Evolutionary conservation across 2,113 vertebrate genomes (phyloP).

Genomic region (Varanus komodoensis): DNA sequence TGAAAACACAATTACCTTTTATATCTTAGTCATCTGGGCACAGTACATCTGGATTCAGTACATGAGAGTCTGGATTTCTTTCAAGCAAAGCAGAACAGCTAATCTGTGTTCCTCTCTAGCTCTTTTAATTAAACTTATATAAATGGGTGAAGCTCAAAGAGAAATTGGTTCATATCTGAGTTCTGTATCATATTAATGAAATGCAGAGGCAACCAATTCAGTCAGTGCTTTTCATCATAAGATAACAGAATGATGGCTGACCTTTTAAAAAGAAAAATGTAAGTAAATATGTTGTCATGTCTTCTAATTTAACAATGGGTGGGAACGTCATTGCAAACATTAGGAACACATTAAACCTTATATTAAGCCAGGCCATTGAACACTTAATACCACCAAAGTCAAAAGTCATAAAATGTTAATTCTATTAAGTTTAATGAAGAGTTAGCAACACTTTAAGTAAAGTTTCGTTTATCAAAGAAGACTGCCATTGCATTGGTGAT

Average conservation of each 20-base stretch:
- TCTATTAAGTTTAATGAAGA: constrained; percentile 3
- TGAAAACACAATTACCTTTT: background rate
- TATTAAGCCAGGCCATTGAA: background rate
- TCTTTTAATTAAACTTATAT: background rate
- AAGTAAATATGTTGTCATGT: background rate
- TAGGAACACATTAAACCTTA: background rate
- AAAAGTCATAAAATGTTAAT: constrained; percentile 17
- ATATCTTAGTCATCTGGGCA: background rate
- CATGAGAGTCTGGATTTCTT: background rate
- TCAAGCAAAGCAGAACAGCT: background rate
- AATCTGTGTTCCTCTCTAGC: background rate
- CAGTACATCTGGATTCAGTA: background rate
- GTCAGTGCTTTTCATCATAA: background rate
- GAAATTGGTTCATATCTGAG: background rate
- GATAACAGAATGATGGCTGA: background rate
- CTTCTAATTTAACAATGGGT: constrained; percentile 15
- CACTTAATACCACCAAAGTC: background rate
- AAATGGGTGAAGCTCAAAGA: background rate
- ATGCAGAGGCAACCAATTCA: background rate
- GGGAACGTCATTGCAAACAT: background rate
- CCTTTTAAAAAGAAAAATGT: background rate
- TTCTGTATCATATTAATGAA: background rate
- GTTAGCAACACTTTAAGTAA: background rate
- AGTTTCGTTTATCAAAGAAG: background rate
- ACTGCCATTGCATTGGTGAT: background rate